These are phyloP conservation scores for Athalia cordata DNA, from an alignment of 2,888 invertebrate genomes.

Conservation along the genomic window DNA sequence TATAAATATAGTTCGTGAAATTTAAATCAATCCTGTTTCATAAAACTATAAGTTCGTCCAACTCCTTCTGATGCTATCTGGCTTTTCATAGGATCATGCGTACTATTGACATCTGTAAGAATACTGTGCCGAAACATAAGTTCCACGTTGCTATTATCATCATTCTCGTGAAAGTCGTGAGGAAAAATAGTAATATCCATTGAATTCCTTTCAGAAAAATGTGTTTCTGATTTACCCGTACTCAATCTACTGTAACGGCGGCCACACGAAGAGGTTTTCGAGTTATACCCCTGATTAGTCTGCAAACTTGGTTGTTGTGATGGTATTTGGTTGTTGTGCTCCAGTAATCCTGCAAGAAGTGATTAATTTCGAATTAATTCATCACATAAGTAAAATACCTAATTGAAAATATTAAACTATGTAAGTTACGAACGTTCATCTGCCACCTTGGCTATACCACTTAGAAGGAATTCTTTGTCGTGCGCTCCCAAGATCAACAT, in stretches of 20 bases:
- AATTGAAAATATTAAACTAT: not conserved
- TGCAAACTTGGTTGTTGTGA: no score
- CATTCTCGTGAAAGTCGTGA: not conserved
- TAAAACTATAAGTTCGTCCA: not conserved
- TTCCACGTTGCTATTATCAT: not conserved
- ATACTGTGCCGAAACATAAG: not conserved
- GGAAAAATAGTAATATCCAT: not conserved
- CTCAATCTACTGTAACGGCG: slow-evolving; percentile 11
- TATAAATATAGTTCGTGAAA: no score
- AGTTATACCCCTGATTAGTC: not conserved
- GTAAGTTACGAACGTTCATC: slow-evolving; percentile 75
- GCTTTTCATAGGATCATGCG: slow-evolving; percentile 27
- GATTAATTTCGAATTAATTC: slow-evolving; percentile 6
- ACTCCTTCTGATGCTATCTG: not conserved
- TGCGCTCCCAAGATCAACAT: slow-evolving; percentile 81
- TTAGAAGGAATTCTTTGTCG: slow-evolving; percentile 83
- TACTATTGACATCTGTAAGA: slow-evolving; percentile 13
- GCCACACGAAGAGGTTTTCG: not conserved
- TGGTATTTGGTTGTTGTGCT: not conserved
- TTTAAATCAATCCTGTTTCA: no score
- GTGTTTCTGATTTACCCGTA: not conserved
- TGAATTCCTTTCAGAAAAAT: not conserved
- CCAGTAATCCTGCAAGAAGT: slow-evolving; percentile 15
- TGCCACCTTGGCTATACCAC: slow-evolving; percentile 78
- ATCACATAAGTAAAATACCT: slow-evolving; percentile 22